Conservation (phyloP, 2,113 vertebrate species). For the Cyanoliseus patagonus region DNA sequence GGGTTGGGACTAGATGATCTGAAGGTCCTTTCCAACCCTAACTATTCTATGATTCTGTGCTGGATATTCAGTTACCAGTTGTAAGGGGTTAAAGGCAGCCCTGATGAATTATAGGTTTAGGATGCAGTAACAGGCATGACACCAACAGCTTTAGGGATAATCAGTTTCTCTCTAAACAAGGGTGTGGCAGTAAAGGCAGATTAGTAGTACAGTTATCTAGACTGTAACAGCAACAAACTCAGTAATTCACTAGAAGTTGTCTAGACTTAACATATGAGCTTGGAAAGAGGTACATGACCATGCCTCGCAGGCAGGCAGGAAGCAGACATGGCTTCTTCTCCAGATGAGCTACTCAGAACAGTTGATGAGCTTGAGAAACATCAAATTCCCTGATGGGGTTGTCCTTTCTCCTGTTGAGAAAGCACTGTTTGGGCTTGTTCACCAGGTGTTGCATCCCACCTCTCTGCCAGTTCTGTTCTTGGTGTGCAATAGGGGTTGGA, state of each 20-base stretch:
- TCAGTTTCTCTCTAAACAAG: background rate
- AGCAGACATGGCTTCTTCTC: background rate
- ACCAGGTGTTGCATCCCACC: background rate
- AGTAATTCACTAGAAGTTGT: background rate
- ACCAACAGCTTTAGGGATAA: background rate
- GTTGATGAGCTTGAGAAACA: background rate
- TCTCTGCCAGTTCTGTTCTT: background rate
- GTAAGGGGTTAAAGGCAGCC: background rate
- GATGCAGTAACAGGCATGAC: fast-evolving
- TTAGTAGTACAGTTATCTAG: background rate
- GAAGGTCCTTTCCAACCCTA: too few relatives aligned
- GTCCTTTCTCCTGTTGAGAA: background rate
- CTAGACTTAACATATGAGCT: background rate
- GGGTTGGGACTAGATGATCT: too few relatives aligned
- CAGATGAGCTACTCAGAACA: fast-evolving
- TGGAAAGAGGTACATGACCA: fast-evolving
- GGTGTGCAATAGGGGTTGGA: background rate
- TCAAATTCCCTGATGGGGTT: background rate
- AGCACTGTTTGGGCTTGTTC: background rate
- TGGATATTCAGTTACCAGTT: background rate
- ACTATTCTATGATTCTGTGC: background rate
- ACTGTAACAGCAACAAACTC: background rate
- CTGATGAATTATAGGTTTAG: background rate
- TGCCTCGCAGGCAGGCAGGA: background rate
- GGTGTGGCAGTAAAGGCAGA: background rate